Percentiles rank a stretch among this genome's conserved stretches.
phyloP scores from a whole-genome alignment of 1,140 invertebrate genomes.

The Acyrthosiphon pisum region DNA sequence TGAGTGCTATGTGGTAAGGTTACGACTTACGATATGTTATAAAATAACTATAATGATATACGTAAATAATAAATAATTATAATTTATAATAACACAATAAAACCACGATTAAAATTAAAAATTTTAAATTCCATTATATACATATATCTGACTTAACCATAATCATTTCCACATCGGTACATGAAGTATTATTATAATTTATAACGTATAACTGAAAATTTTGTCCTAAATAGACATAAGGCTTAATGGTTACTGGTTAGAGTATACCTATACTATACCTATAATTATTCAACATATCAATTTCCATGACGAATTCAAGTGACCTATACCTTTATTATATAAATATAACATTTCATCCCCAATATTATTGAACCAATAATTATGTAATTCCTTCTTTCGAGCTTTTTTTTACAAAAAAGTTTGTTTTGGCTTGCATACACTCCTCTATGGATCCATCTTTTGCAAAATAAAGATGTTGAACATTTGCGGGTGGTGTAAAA shows the following conservation, averaged over 20 bases:
- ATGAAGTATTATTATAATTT: background rate
- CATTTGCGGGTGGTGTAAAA: too few relatives aligned
- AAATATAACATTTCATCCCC: too few relatives aligned
- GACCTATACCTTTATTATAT: too few relatives aligned
- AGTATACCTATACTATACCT: background rate
- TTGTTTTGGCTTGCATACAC: too few relatives aligned
- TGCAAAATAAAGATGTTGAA: too few relatives aligned
- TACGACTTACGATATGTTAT: background rate
- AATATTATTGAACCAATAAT: too few relatives aligned
- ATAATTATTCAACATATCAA: background rate
- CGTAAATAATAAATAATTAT: slow-evolving; percentile 15
- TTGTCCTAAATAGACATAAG: background rate
- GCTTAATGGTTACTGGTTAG: background rate
- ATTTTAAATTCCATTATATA: background rate
- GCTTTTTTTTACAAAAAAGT: too few relatives aligned
- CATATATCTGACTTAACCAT: background rate
- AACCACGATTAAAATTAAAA: background rate
- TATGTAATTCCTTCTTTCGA: too few relatives aligned
- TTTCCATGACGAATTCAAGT: background rate
- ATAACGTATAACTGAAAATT: background rate
- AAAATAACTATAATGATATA: background rate
- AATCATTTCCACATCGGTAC: background rate
- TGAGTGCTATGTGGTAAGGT: background rate
- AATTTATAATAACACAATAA: background rate
- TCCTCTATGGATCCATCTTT: background rate